These are phyloP conservation scores for Danaus plexippus DNA, from an alignment of 1,140 invertebrate genomes.

Conservation along the genomic window DNA sequence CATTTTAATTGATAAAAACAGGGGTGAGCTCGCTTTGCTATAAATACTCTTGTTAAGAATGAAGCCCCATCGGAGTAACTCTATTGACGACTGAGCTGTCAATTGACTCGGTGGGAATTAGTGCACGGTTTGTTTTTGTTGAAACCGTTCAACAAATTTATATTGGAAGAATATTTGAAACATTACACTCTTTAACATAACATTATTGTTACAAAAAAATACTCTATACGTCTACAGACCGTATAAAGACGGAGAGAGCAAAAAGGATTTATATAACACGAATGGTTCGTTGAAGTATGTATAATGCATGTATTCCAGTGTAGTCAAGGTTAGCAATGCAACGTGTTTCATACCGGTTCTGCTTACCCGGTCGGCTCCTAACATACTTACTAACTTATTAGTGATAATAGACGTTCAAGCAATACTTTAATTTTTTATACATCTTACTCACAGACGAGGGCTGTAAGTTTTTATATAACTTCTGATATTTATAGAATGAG, in stretches of 20 bases:
- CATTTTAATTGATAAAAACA: slow-evolving; percentile 40
- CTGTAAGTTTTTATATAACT: too few relatives aligned
- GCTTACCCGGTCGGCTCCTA: slow-evolving; percentile 3
- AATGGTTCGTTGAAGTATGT: background rate
- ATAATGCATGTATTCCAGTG: slow-evolving; percentile 6
- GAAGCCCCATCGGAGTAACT: slow-evolving; percentile 27
- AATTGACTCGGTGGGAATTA: slow-evolving; percentile 2
- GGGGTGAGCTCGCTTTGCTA: slow-evolving; percentile 27
- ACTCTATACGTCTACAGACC: too few relatives aligned
- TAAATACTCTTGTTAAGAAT: slow-evolving; percentile 34
- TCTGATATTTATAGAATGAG: too few relatives aligned
- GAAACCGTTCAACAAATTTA: too few relatives aligned
- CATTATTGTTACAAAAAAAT: too few relatives aligned
- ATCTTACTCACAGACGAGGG: too few relatives aligned
- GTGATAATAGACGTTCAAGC: too few relatives aligned
- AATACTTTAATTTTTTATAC: too few relatives aligned
- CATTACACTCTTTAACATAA: too few relatives aligned
- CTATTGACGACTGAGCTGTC: slow-evolving; percentile 24
- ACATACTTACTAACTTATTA: slow-evolving; percentile 4
- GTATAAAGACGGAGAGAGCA: too few relatives aligned
- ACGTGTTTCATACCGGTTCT: slow-evolving; percentile 11
- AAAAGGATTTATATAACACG: too few relatives aligned
- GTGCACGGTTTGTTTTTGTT: background rate
- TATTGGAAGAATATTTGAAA: too few relatives aligned
- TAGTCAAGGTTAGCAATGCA: slow-evolving; percentile 13